Conservation (phyloP, 2,888 invertebrate species). For the Galerucella pusilla region DNA sequence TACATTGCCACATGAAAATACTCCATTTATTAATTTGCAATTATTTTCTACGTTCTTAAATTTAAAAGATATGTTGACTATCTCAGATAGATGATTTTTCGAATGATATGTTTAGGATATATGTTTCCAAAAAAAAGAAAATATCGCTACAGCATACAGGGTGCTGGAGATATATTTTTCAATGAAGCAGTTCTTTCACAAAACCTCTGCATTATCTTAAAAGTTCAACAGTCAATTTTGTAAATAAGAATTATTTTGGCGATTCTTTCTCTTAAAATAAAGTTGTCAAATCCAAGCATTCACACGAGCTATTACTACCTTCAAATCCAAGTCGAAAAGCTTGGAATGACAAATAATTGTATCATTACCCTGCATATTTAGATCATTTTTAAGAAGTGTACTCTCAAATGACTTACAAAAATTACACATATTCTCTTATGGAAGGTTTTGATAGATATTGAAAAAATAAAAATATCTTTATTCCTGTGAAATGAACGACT, state of each 20-base stretch:
- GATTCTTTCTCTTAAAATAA: background rate
- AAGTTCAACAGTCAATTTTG: no score
- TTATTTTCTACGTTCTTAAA: constrained; percentile 36
- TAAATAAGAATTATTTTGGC: no score
- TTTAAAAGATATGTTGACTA: constrained; percentile 53
- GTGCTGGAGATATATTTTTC: background rate
- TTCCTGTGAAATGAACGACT: no score
- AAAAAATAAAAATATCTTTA: background rate
- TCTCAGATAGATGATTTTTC: constrained; percentile 52
- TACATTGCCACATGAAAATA: constrained; percentile 62
- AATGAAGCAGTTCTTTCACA: background rate
- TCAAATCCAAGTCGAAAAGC: background rate
- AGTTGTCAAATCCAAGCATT: background rate
- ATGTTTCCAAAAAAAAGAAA: constrained; percentile 29
- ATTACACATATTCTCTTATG: background rate
- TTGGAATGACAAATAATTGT: background rate
- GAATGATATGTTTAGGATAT: constrained; percentile 51
- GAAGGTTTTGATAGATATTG: background rate
- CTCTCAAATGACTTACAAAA: background rate
- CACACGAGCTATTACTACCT: background rate
- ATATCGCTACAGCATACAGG: constrained; percentile 42
- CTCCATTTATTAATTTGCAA: constrained; percentile 58
- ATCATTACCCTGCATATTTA: constrained; percentile 23
- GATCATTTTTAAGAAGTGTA: background rate
- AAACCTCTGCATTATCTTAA: background rate